Base-by-base conservation (phyloP, 2,888 invertebrate genomes). In the Colostygia pectinataria region DNA sequence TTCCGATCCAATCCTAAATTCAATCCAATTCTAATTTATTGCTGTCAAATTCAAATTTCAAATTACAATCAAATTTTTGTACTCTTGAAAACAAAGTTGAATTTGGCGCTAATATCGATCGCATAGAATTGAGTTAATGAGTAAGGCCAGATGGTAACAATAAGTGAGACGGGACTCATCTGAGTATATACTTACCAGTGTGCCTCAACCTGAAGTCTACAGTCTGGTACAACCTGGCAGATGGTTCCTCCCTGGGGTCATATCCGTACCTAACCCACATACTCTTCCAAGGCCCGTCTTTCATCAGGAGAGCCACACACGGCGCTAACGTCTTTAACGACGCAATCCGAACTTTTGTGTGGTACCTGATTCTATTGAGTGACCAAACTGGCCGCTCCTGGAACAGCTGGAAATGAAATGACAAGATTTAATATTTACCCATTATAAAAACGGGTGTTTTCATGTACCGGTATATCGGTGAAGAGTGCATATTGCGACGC, bases 251-350 rank as follows among this genome's bases (percentile, higher is more conserved):
- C 15, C 97, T 91, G 0, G 99, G 99, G 86, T 99, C 98, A 73
- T 97, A 99, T 0, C 98, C 98, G 68, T 95, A 94, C 63, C 92
- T 93, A 0, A 97, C 94, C 96, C 99, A 99, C 74, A 96, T 92
- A 41, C 94, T 93, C 57, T 98, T 92, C 98, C 98, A 99, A 0
- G 98, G 99, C 0, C 99, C 99, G 54, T 93, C 95, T 42, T 92
- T 91, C 79, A 95, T 96, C 74, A 97, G 97, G 76, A 96, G 96
- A 0, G 97, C 96, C 2, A 97, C 83, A 15, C 94, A 93, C 0
- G 99, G 98, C 49, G 98, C 88, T 8, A 98, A 91, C 46, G 93
- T 91, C 80, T 95, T 97, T 0, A 97, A 68, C 41, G 93, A 92
- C 8, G 92, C 92, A 1, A 79, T 69, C 0, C 91, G 84, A 29